A percentile compares a stretch with the other conserved stretches of the same genome.
These are phyloP conservation scores for Dipodomys ordii DNA, from an alignment of 2,113 vertebrate species.

Conservation along the genomic window DNA sequence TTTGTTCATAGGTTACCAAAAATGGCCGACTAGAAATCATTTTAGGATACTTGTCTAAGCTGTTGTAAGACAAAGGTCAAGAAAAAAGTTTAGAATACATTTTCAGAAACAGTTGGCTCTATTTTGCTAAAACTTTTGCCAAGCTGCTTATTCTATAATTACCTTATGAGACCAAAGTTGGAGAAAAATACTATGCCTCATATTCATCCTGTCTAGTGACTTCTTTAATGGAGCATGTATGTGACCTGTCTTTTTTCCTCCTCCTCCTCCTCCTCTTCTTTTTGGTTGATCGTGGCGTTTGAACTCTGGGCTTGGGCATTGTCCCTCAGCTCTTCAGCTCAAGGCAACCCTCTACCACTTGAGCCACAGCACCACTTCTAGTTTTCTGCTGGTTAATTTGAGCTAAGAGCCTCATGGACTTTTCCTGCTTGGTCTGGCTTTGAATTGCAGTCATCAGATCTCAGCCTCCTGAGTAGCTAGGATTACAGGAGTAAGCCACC, in stretches of 20 bases:
- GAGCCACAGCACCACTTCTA: no score
- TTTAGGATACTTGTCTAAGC: conserved; percentile 67
- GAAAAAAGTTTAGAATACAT: conserved; percentile 60
- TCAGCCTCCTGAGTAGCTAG: no score
- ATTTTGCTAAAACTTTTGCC: conserved; percentile 41
- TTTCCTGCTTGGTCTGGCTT: no score
- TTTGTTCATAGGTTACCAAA: conserved; percentile 80
- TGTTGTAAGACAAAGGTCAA: conserved; percentile 66
- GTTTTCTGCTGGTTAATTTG: no score
- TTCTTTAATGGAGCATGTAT: not conserved
- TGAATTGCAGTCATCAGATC: no score
- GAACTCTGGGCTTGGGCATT: no score
- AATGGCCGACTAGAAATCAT: conserved; percentile 76
- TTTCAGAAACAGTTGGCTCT: conserved; percentile 54
- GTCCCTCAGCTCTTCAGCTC: no score
- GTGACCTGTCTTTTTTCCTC: not conserved
- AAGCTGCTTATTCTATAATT: not conserved
- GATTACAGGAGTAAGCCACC: no score
- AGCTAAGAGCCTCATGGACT: no score
- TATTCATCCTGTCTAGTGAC: not conserved
- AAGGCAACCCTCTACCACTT: no score
- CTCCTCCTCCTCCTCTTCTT: no score
- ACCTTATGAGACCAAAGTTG: conserved; percentile 19
- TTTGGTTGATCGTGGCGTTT: no score
- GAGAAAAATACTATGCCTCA: not conserved